phyloP scores from a whole-genome alignment of 37 sponge, comb jelly and placozoan genomes.

The Mnemiopsis leidyi region DNA sequence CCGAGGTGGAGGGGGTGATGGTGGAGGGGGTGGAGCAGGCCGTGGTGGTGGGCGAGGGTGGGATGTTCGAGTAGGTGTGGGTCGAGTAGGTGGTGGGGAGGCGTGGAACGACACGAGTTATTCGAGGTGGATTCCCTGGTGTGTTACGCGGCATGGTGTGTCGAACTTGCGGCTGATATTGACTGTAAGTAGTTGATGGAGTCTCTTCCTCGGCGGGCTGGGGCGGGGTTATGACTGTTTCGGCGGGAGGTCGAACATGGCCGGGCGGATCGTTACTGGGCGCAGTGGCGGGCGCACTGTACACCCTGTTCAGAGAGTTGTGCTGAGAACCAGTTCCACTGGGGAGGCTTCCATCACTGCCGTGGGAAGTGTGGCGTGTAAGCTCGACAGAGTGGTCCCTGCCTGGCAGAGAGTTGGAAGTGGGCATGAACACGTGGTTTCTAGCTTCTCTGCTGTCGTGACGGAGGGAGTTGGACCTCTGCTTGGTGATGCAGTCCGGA shows the following conservation, averaged over 20 bases:
- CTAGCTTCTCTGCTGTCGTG: slow-evolving; percentile 32
- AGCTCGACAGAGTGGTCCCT: background rate
- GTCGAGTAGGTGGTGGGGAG: slow-evolving; percentile 36
- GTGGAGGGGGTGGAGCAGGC: slow-evolving; percentile 58
- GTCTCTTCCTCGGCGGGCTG: background rate
- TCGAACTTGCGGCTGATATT: slow-evolving; percentile 43
- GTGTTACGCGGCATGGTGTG: background rate
- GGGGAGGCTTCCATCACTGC: slow-evolving; percentile 57
- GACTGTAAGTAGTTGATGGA: background rate
- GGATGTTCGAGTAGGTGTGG: slow-evolving; percentile 63
- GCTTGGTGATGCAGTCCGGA: slow-evolving; percentile 2
- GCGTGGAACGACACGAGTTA: slow-evolving; percentile 30
- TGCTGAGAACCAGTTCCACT: slow-evolving; percentile 35
- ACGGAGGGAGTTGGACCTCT: slow-evolving; percentile 41
- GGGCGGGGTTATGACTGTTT: background rate
- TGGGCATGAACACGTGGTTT: slow-evolving; percentile 59
- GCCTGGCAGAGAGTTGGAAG: background rate
- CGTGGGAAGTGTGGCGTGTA: slow-evolving; percentile 6
- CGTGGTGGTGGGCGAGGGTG: slow-evolving; percentile 56
- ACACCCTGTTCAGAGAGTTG: slow-evolving; percentile 49
- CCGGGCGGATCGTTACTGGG: background rate
- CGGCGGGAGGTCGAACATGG: background rate
- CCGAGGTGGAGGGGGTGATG: slow-evolving; percentile 56
- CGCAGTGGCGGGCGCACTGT: slow-evolving; percentile 47
- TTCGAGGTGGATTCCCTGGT: background rate